phyloP scores from a whole-genome alignment of 2,113 vertebrate genomes.

The Aspidoscelis tigris region DNA sequence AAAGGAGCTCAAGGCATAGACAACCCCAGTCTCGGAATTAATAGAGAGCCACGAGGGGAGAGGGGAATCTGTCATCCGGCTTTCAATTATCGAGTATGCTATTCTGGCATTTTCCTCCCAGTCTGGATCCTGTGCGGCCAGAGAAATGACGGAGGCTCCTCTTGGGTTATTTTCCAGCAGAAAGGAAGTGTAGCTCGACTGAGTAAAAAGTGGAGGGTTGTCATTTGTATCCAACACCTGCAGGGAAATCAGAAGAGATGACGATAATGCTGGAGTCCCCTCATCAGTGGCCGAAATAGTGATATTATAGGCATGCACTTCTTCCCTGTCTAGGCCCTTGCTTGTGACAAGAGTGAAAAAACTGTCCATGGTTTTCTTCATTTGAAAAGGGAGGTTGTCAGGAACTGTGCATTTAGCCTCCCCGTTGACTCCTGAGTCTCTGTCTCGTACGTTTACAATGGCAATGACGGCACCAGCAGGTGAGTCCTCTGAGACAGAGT shows the following conservation, averaged over 20 bases:
- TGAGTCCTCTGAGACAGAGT: conserved; percentile 69
- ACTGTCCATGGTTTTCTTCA: conserved; percentile 71
- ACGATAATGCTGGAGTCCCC: conserved; percentile 69
- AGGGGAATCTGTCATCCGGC: background rate
- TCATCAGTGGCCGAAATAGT: conserved; percentile 70
- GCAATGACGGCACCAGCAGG: conserved; percentile 71
- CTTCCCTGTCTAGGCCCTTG: conserved; percentile 69
- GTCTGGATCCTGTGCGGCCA: background rate
- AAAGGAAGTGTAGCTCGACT: conserved; percentile 54
- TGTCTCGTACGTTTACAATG: conserved; percentile 77
- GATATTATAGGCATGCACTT: conserved; percentile 66
- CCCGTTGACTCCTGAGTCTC: conserved; percentile 79
- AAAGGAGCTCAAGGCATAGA: conserved; percentile 1
- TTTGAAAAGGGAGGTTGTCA: conserved; percentile 69
- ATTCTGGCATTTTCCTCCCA: conserved; percentile 9
- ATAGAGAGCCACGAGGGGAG: background rate
- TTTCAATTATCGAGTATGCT: background rate
- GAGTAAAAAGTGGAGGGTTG: conserved; percentile 66
- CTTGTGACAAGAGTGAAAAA: conserved; percentile 79
- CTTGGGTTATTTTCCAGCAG: conserved; percentile 68
- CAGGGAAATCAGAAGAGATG: conserved; percentile 46
- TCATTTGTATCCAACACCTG: conserved; percentile 70
- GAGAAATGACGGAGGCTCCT: conserved; percentile 58
- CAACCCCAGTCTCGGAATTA: conserved; percentile 5
- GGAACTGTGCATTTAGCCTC: conserved; percentile 72